Base-by-base conservation (phyloP, 2,888 invertebrate genomes). In the Lasioglossum calceatum region DNA sequence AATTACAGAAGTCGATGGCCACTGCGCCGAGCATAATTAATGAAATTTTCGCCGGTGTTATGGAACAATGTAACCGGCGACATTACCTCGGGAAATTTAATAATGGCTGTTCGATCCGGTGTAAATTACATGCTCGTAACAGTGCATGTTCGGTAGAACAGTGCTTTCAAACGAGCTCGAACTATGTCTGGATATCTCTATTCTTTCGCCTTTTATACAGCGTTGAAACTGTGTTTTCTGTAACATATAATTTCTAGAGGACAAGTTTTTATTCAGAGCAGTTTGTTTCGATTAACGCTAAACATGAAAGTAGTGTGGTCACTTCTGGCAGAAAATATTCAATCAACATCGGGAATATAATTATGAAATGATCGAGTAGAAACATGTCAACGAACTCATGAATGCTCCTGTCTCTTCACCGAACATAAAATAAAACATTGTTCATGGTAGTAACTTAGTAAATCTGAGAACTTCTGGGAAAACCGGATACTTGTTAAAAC, bases 21-120 rank as follows among this genome's bases (percentile, higher is more conserved):
- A 70, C 39, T 72, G 77, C 19, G 47, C 67, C 71, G 79, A 36
- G 47, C 71, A 70, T 87, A 89, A 89, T 90, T 90, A 91, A 87
- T 70, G 81, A 86, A 82, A 83, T 86, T 87, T 73, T 64, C 74
- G 27, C n/a, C 47, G 36, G 39, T 73, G 54, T n/a, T 14, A 61
- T 71, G 74, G n/a, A 78, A 89, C 81, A 79, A 87, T 81, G 74
- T 36, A 64, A 70, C 67, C 50, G 76, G 58, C 73, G 71, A 75
- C 23, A 64, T 54, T 54, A 61, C 4, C 23, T n/a, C n/a, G 36
- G 58, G 10, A 32, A 27, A 75, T 84, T 84, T 64, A 83, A 84
- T 78, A 70, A 47, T n/a, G 14, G n/a, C 39, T 19, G 76, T 42
- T 12, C 39, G 27, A 84, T 54, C 79, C 72, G 16, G 64, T 42